Percentiles rank a stretch among this genome's conserved stretches.
Conservation (phyloP, 1,140 invertebrate genomes). For the Tribolium madens region DNA sequence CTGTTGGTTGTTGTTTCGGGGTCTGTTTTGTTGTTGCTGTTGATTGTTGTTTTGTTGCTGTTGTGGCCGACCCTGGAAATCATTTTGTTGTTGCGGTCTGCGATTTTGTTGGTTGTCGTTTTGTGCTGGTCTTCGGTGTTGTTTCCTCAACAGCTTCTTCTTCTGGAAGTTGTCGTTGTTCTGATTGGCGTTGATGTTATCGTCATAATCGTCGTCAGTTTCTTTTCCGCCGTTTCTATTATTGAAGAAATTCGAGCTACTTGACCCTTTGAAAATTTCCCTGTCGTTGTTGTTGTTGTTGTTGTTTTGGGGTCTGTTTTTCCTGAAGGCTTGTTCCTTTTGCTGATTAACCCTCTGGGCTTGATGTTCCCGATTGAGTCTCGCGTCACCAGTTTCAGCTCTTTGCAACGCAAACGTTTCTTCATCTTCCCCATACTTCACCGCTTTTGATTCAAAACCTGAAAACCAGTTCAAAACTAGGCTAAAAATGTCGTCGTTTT, state of each 20-base stretch:
- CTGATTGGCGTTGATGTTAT: conserved; percentile 63
- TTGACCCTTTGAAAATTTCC: conserved; percentile 74
- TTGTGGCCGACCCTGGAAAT: conserved; percentile 27
- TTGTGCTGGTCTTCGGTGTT: conserved; percentile 64
- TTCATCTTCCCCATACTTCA: conserved; percentile 76
- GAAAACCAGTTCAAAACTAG: conserved; percentile 11
- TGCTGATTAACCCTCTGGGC: conserved; percentile 61
- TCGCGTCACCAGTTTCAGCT: conserved; percentile 77
- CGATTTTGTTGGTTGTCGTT: conserved; percentile 66
- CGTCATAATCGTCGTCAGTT: conserved; percentile 70
- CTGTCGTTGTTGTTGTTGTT: conserved; percentile 61
- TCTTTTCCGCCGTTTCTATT: conserved; percentile 72
- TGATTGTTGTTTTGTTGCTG: conserved; percentile 56
- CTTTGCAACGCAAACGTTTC: conserved; percentile 80
- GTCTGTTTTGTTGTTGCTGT: conserved; percentile 56
- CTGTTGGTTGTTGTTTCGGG: not conserved
- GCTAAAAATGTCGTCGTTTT: conserved; percentile 32
- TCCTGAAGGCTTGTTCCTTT: conserved; percentile 50
- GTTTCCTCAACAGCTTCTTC: conserved; percentile 63
- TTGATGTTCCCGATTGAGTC: conserved; percentile 64
- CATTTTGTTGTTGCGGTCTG: conserved; percentile 51
- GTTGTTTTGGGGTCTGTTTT: conserved; percentile 39
- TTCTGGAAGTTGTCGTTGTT: conserved; percentile 63
- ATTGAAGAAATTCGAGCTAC: conserved; percentile 78
- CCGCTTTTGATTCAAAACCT: conserved; percentile 74